Base-by-base conservation (phyloP, 64 coral and sea anemone species). In the Dendrophyllia cribrosa region DNA sequence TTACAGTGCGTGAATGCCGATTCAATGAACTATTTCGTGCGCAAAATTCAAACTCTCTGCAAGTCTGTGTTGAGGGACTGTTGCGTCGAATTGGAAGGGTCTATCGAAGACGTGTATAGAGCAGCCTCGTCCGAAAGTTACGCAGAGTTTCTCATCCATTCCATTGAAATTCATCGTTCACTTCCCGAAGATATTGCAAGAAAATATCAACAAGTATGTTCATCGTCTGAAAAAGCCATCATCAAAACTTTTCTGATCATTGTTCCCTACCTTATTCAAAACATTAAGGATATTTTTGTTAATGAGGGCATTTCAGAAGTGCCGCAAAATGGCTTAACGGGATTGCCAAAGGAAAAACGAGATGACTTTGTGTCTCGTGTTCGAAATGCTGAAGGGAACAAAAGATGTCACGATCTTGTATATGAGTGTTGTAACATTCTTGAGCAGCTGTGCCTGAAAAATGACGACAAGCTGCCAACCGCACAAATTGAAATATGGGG, bases 31-130 rank as follows among this genome's bases (percentile, higher is more conserved):
- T 85, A 48, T 43, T 85, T 85, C 82, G 66, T 67, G 3, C 4
- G 25, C 9, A 66, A 85, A 85, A 68, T 66, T 21, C 82, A 51
- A 69, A 34, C 34, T 34, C 34, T 34, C 2, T 34, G 34, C 34
- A 34, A 34, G 34, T 34, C 34, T 34, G 34, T 85, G 43, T 48
- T 85, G 3, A 85, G 82, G 51, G 82, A 85, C 61, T 85, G 82
- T 43, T 85, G 82, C 61, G 68, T 85, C 21, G 82, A 85, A 50
- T 34, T 22, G 14, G 63, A 49, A 50, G n/a, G 44, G 10, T 59
- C 26, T 69, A 22, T 19, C 21, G 45, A 13, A 66, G 82, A 67
- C 23, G 23, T 85, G 20, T 62, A 85, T 17, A 19, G 14, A 64
- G 61, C 5, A 64, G 61, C 61, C 5, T 64, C 61, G 1, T 17